These are phyloP conservation scores for Drosophila neutralis DNA, from an alignment of 2,888 invertebrate genomes.

Conservation along the genomic window DNA sequence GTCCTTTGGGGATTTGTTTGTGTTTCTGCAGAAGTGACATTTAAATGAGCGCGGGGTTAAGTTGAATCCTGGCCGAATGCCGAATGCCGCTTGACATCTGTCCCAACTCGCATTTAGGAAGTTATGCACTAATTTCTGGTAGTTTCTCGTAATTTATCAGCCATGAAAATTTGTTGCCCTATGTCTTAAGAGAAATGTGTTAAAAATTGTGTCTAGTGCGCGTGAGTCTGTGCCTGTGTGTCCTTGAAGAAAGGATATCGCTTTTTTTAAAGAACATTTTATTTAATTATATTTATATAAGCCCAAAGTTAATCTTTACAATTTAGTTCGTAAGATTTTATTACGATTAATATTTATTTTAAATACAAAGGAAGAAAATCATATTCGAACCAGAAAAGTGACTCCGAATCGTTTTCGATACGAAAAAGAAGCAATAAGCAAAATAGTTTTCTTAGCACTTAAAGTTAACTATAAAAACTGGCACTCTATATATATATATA, in stretches of 20 bases:
- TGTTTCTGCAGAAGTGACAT: constrained; percentile 68
- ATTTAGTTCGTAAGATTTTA: not conserved
- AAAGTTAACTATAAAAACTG: not conserved
- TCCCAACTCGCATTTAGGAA: constrained; percentile 50
- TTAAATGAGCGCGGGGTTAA: constrained; percentile 65
- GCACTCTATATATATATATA: not conserved
- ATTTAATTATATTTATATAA: not conserved
- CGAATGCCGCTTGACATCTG: constrained; percentile 70
- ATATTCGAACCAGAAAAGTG: not conserved
- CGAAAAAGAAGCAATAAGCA: not conserved
- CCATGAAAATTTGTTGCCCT: constrained; percentile 48
- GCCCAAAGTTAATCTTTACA: not conserved
- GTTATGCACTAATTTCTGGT: constrained; percentile 66
- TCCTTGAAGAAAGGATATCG: not conserved
- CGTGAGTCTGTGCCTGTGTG: constrained; percentile 3
- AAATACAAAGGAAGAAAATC: too few relatives aligned
- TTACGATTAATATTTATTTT: not conserved
- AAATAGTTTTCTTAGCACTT: not conserved
- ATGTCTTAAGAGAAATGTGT: constrained; percentile 18
- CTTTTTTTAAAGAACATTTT: not conserved
- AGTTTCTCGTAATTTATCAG: constrained; percentile 60
- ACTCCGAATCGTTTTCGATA: not conserved
- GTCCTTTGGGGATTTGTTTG: constrained; percentile 69
- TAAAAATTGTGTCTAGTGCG: constrained; percentile 4
- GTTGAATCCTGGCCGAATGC: constrained; percentile 7